Evolutionary conservation across 2,113 vertebrate genomes (phyloP).

Genomic region (Toxotes jaculatrix): DNA sequence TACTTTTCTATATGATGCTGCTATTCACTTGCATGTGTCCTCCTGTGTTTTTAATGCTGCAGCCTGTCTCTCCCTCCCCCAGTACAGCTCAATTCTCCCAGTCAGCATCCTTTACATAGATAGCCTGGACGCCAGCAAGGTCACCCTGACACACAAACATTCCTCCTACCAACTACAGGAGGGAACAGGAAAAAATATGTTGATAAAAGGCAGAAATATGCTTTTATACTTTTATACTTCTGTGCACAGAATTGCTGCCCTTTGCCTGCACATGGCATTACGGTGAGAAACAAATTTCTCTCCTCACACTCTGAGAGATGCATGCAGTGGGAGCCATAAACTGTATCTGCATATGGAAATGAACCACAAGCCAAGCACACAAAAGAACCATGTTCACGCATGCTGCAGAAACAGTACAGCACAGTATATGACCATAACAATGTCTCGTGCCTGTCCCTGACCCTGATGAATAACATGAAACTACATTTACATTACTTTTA

Average conservation of each 20-base stretch:
- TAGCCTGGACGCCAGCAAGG: constrained; percentile 56
- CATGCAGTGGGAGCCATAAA: neutral
- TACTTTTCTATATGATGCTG: neutral
- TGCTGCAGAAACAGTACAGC: neutral
- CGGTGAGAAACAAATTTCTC: constrained; percentile 10
- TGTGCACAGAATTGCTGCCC: neutral
- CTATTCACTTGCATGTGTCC: neutral
- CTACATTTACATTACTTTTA: neutral
- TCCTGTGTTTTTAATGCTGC: constrained; percentile 6
- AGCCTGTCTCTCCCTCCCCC: constrained; percentile 38
- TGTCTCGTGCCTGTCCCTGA: neutral
- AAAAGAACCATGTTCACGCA: neutral
- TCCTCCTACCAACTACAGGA: neutral
- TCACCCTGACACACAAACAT: constrained; percentile 54
- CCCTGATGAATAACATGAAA: neutral
- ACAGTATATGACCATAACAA: neutral
- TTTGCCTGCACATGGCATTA: neutral
- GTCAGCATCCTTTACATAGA: constrained; percentile 71
- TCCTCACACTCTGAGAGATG: neutral
- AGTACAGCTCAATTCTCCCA: constrained; percentile 19
- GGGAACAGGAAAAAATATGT: neutral
- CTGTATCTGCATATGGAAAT: constrained; percentile 47
- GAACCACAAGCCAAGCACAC: neutral
- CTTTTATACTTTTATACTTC: too few relatives aligned
- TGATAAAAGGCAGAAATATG: neutral